phyloP scores from a whole-genome alignment of 2,797 vertebrate genomes.

The Benthosema pterotum region DNA sequence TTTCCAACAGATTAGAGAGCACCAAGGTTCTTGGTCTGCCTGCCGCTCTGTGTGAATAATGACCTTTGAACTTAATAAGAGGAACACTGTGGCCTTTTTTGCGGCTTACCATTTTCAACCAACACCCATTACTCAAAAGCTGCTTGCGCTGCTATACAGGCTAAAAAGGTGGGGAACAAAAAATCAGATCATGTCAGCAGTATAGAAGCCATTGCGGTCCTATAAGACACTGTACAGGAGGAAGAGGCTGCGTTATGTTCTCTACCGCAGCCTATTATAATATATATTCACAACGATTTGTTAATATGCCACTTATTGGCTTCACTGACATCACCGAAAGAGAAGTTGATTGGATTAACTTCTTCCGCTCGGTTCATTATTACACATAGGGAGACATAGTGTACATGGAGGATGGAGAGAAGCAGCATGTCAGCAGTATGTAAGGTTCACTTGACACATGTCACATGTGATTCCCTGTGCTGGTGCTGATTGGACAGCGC shows the following conservation, averaged over 20 bases:
- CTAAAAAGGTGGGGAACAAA: conserved; percentile 20
- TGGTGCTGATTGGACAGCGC: conserved; percentile 50
- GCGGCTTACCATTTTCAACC: conserved; percentile 36
- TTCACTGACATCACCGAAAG: too few relatives aligned
- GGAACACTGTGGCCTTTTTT: conserved; percentile 33
- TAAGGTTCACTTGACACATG: conserved; percentile 13
- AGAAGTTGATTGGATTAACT: too few relatives aligned
- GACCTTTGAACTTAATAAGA: conserved; percentile 51
- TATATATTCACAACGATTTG: too few relatives aligned
- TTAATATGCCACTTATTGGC: too few relatives aligned
- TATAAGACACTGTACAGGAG: background rate
- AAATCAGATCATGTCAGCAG: conserved; percentile 17
- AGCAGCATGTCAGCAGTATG: too few relatives aligned
- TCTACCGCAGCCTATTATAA: background rate
- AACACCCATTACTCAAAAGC: conserved; percentile 40
- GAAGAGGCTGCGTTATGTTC: conserved; percentile 1
- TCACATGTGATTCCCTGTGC: conserved; percentile 28
- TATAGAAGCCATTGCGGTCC: conserved; percentile 10
- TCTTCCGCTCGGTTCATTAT: too few relatives aligned
- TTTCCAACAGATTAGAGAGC: conserved; percentile 49
- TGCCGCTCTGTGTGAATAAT: conserved; percentile 45
- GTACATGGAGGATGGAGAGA: background rate
- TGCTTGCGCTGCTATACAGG: conserved; percentile 22
- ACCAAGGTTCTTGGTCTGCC: conserved; percentile 26
- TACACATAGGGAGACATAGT: too few relatives aligned